Evolutionary conservation across 1,140 invertebrate species (phyloP).

Genomic region (Penaeus vannamei): DNA sequence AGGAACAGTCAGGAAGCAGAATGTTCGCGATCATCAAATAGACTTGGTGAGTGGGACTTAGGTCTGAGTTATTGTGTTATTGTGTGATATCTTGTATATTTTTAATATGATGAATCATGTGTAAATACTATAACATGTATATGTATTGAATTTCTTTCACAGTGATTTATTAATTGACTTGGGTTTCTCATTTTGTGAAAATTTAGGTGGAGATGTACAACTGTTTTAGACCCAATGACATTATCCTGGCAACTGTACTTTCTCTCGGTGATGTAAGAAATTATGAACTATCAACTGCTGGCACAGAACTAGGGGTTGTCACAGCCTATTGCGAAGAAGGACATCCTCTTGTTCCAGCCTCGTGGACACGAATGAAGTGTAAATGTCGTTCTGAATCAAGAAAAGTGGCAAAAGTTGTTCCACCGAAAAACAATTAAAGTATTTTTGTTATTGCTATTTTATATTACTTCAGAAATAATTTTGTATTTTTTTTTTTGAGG

Average conservation of each 20-base stretch:
- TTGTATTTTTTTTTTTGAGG: too few relatives aligned
- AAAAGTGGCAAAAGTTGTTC: slow-evolving; percentile 67
- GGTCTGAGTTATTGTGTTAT: background rate
- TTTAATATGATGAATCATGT: background rate
- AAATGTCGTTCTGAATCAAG: slow-evolving; percentile 63
- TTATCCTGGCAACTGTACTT: slow-evolving; percentile 62
- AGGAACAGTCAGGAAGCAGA: slow-evolving; percentile 64
- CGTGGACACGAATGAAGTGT: slow-evolving; percentile 67
- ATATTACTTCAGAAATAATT: too few relatives aligned
- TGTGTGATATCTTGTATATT: slow-evolving; percentile 3
- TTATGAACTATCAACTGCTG: slow-evolving; percentile 63
- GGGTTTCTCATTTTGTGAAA: background rate
- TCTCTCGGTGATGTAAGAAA: slow-evolving; percentile 62
- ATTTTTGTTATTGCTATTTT: background rate
- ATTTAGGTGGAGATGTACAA: slow-evolving; percentile 67
- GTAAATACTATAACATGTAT: background rate
- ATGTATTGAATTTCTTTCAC: background rate
- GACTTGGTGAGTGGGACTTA: slow-evolving; percentile 55
- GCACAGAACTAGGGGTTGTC: slow-evolving; percentile 64
- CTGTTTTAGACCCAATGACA: slow-evolving; percentile 65
- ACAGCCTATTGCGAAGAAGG: slow-evolving; percentile 65
- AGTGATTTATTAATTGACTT: background rate
- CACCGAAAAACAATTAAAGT: slow-evolving; percentile 47
- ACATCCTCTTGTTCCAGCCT: slow-evolving; percentile 64
- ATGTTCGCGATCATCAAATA: slow-evolving; percentile 65